Evolutionary conservation across 1,140 invertebrate genomes (phyloP), one percentile per base, ranked within the genome.

Genomic region (Portunus trituberculatus): DNA sequence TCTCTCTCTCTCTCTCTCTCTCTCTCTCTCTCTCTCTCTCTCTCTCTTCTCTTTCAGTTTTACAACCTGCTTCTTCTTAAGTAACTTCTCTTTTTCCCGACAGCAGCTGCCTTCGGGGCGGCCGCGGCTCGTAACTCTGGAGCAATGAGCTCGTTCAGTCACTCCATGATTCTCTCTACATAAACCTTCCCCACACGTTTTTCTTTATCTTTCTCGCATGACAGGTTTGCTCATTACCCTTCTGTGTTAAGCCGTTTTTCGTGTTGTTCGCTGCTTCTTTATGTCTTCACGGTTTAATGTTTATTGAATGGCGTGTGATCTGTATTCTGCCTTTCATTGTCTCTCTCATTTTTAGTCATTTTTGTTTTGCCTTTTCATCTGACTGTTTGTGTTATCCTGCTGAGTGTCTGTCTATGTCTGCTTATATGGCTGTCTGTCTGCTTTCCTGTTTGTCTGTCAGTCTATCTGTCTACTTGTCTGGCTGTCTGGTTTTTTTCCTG

Each of bases 61-160:
- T 91, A 91, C 89, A 59, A 29, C 89, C 46, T 28, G 46, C 48
- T 91, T 59, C n/a, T 52, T 91, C 89, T 91, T 91, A 91, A 91
- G 32, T 91, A 91, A 91, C 89, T 91, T 45, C 46, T 91, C 89
- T 84, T 32, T 91, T 91, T 91, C 48, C 89, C n/a, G 39, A 59
- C 46, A 29, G 16, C 10, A 59, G 46, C 39, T 52, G 48, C 89
- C 16, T 91, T 52, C 89, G 46, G 89, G 59, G 28, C 48, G 48
- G n/a, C 46, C 25, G 59, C n/a, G 31, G 89, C 46, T 91, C 48
- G 31, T 91, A 91, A 91, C 89, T 91, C 89, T 91, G 20, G 46
- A 31, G 16, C 89, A 59, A 91, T 91, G 48, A 59, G n/a, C 46
- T 91, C 89, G 59, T 91, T 91, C 89, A 52, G 39, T 91, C 89